Base-by-base conservation (phyloP, 2,113 vertebrate genomes). In the Cacatua alba region DNA sequence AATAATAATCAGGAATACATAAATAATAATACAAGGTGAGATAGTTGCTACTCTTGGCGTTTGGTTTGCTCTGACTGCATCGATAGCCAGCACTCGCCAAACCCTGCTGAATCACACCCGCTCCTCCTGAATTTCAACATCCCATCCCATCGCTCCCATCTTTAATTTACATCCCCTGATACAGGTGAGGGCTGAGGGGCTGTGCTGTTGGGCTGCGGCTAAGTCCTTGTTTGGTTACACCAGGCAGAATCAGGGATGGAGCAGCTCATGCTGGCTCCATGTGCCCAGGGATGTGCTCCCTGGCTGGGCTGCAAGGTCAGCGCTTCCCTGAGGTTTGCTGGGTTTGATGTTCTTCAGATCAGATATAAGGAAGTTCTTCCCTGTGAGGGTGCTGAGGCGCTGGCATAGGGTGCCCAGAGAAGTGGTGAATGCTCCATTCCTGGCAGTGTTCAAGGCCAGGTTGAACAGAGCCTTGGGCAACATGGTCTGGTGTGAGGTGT, bases 1-100 rank as follows among this genome's bases (percentile, higher is more conserved):
- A 96, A 93, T 95, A 84, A 94, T 93, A 16, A 90, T 44, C 95
- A 76, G 92, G 94, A 71, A 78, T 91, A 91, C 83, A 95, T 97
- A 97, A 97, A 97, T 91, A 97, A 92, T 97, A 97, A 97, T 95
- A 88, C 77, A 39, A 60, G 83, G 80, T 0, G 11, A 91, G 93
- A 95, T 93, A 95, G 94, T 63, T 83, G 11, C 92, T 77, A 19
- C 90, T 88, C 93, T 37, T 3, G 17, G 93, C 17, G 51, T 79
- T 90, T 4, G 84, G 86, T 76, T 91, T 82, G 80, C 60, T 82
- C 70, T 77, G 92, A 71, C 63, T 86, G 46, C 68, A 29, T 46
- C 3, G 2, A 11, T 11, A 35, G 44, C 91, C 80, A 12, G 63
- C 11, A 14, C 84, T 75, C 31, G 2, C 91, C 96, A 86, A 89